Conservation (phyloP, 2,797 vertebrate genomes). For the Anguilla obscura region DNA sequence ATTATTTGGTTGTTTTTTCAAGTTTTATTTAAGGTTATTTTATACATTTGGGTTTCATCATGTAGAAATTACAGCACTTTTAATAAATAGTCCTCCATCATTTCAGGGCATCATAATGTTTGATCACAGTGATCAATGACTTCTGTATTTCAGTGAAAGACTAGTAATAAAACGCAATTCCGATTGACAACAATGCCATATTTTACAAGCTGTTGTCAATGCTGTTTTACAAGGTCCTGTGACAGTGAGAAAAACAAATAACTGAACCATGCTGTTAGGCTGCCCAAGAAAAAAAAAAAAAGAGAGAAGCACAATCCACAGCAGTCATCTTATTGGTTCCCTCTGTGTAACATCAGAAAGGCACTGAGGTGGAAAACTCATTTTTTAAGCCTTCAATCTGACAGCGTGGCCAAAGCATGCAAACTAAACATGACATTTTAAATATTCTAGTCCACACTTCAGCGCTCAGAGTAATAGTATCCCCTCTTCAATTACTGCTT, state of each 20-base stretch:
- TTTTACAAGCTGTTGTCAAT: background rate
- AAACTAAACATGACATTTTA: background rate
- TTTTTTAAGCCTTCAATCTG: background rate
- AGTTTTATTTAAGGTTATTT: no score
- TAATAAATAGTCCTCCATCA: no score
- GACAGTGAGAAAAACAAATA: background rate
- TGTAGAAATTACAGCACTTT: no score
- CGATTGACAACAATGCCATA: background rate
- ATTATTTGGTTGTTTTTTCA: background rate
- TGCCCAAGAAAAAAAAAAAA: background rate
- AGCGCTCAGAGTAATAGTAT: background rate
- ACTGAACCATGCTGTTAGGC: background rate
- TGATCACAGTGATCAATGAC: background rate
- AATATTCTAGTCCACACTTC: background rate
- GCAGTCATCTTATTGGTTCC: background rate
- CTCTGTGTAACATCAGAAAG: background rate
- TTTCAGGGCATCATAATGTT: no score
- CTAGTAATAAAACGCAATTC: background rate
- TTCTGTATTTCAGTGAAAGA: background rate
- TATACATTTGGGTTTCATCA: no score
- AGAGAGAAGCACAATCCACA: background rate
- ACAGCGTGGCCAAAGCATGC: background rate
- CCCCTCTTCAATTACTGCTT: constrained; percentile 12
- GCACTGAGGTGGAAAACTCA: background rate
- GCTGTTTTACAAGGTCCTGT: background rate